Conservation (phyloP, 2,797 vertebrate genomes). For the Antrozous pallidus region DNA sequence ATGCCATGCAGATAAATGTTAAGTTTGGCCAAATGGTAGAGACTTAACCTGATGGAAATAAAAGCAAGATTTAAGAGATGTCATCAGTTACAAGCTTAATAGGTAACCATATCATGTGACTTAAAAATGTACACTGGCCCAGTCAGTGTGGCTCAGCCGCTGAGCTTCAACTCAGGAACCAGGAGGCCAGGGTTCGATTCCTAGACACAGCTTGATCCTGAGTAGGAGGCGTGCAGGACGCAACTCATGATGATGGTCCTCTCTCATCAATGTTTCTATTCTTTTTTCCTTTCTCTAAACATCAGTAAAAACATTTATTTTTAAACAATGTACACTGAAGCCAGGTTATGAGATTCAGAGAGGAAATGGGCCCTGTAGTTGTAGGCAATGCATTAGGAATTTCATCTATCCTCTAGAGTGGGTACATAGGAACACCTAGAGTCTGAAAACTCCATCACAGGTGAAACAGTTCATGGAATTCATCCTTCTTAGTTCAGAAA, state of each 20-base stretch:
- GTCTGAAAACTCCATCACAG: not conserved
- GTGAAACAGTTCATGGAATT: not conserved
- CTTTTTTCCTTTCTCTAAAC: too few relatives aligned
- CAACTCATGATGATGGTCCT: not conserved
- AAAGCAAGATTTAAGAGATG: not conserved
- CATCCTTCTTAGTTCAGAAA: not conserved
- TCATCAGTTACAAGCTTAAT: not conserved
- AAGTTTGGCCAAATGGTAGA: not conserved
- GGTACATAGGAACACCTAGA: too few relatives aligned
- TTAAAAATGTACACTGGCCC: not conserved
- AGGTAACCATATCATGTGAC: not conserved
- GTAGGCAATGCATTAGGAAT: not conserved
- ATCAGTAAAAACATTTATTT: too few relatives aligned
- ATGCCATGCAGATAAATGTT: not conserved
- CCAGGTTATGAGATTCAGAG: not conserved
- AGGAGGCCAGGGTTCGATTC: too few relatives aligned
- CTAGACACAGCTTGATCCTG: not conserved
- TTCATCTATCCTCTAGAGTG: not conserved
- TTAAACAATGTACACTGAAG: not conserved
- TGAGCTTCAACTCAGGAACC: not conserved
- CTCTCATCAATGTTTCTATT: not conserved
- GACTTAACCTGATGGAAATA: not conserved
- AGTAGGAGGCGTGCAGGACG: accelerated
- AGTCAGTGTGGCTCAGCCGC: not conserved
- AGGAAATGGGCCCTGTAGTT: not conserved